phyloP scores from a whole-genome alignment of 1,140 invertebrate species.

The Pseudomyrmex sp. region DNA sequence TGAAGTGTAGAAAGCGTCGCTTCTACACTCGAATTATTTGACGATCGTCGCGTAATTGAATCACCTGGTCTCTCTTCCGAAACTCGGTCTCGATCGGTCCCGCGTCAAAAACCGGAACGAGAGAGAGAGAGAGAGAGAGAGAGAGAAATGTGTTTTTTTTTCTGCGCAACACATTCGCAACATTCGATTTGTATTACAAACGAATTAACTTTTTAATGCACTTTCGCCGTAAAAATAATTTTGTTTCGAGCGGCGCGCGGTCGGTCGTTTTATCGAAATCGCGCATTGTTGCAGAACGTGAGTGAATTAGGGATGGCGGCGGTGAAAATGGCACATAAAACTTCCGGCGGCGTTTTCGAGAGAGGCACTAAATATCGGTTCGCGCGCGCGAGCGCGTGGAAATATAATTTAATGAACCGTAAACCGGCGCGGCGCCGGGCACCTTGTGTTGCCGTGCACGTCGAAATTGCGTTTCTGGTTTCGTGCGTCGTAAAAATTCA shows the following conservation, averaged over 20 bases:
- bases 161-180: conserved; percentile 30
- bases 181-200: neutral
- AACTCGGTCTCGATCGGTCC: conserved; percentile 32
- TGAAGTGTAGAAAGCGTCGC: neutral
- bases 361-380: conserved; percentile 34
- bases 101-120: neutral
- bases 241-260: neutral
- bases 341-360: conserved; percentile 35
- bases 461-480: conserved; percentile 57
- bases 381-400: conserved; percentile 8
- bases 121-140: neutral
- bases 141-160: conserved; percentile 39
- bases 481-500: conserved; percentile 52
- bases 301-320: neutral
- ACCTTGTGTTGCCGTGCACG: conserved; percentile 28
- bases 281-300: neutral
- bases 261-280: neutral
- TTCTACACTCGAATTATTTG: conserved; percentile 37
- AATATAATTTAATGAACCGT: conserved; percentile 61
- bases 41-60: conserved; percentile 54
- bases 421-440: conserved; percentile 33
- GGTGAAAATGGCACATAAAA: conserved; percentile 27
- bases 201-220: neutral
- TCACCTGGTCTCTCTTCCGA: conserved; percentile 38
- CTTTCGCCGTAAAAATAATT: conserved; percentile 51